Percentiles rank a stretch among this genome's conserved stretches.
Evolutionary conservation across 2,113 vertebrate species (phyloP).

Genomic region (Lamprologus lemairii): DNA sequence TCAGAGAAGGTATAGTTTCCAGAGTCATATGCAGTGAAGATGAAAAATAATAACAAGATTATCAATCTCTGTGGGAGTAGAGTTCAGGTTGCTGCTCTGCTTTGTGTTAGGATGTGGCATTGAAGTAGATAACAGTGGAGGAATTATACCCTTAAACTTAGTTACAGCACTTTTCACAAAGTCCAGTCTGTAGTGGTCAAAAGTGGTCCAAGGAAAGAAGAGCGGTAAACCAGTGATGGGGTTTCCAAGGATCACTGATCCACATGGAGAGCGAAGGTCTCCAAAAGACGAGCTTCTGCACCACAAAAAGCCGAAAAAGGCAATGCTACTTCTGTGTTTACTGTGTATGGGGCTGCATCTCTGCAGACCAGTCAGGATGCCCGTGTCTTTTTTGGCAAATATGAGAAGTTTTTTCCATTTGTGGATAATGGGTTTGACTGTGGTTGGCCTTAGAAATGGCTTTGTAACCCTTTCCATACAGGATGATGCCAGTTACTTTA

Average conservation of each 20-base stretch:
- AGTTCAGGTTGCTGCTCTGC: neutral
- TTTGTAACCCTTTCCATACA: neutral
- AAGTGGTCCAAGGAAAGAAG: neutral
- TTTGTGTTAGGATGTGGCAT: accelerated
- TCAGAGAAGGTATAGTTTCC: neutral
- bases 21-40: neutral
- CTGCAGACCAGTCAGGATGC: neutral
- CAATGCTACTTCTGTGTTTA: neutral
- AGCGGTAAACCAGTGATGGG: accelerated
- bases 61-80: neutral
- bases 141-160: neutral
- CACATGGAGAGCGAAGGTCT: neutral
- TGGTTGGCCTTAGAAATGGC: neutral
- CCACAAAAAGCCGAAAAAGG: accelerated
- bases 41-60: neutral
- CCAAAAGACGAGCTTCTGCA: neutral
- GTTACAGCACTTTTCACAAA: neutral
- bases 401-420: neutral
- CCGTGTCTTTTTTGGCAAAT: neutral
- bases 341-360: neutral
- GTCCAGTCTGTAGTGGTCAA: neutral
- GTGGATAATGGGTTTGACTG: neutral
- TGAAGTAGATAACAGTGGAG: neutral
- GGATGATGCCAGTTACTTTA: neutral
- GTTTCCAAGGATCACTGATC: neutral